A percentile compares a stretch with the other conserved stretches of the same genome.
Evolutionary conservation across 2,888 invertebrate genomes (phyloP).

Genomic region (Emmelina monodactyla): DNA sequence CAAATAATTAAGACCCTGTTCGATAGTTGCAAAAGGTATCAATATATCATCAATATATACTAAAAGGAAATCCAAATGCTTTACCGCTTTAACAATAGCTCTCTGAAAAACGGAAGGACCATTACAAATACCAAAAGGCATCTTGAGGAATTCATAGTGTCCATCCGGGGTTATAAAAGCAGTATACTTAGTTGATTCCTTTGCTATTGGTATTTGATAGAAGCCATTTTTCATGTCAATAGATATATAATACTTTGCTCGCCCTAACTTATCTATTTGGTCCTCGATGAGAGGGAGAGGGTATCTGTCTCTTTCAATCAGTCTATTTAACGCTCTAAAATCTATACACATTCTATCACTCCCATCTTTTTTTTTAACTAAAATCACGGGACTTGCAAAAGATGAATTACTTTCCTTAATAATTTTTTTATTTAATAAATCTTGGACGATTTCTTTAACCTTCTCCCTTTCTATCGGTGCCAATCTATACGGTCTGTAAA

Average conservation of each 20-base stretch:
- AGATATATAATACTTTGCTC: conserved; percentile 13
- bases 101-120: conserved; percentile 16
- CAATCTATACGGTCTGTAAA: conserved; percentile 17
- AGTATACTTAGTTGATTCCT: conserved; percentile 13
- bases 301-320: conserved; percentile 14
- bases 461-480: conserved; percentile 15
- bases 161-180: conserved; percentile 14
- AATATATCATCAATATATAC: conserved; percentile 16
- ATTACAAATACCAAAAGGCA: conserved; percentile 18
- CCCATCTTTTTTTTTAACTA: conserved; percentile 17
- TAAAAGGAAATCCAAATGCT: conserved; percentile 12
- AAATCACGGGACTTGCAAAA: conserved; percentile 16
- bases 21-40: conserved; percentile 12
- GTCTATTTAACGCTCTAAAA: conserved; percentile 15
- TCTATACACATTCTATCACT: conserved; percentile 16
- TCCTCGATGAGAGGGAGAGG: conserved; percentile 18
- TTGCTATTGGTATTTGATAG: conserved; percentile 11
- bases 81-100: conserved; percentile 14
- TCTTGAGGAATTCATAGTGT: conserved; percentile 15
- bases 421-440: conserved; percentile 13
- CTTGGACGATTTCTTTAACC: conserved; percentile 12
- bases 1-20: conserved; percentile 11
- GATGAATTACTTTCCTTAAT: conserved; percentile 16
- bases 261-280: conserved; percentile 15
- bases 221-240: conserved; percentile 16